Evolutionary conservation across 2,888 invertebrate species (phyloP).

Genomic region (Arrhopalites spinosus): DNA sequence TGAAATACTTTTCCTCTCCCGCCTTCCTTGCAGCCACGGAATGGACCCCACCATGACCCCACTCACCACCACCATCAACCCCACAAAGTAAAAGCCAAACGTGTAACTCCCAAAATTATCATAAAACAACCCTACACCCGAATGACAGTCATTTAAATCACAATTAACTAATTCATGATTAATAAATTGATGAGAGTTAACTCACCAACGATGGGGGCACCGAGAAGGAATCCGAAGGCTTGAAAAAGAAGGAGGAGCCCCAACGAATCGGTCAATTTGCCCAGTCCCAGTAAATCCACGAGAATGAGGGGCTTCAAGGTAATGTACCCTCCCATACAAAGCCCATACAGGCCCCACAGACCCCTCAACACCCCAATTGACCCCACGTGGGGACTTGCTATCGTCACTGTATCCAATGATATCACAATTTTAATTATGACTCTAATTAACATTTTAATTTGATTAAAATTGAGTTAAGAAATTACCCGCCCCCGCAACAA

Average conservation of each 20-base stretch:
- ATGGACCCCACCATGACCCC: too few species aligned
- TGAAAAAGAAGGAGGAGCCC: not conserved
- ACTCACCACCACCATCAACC: too few species aligned
- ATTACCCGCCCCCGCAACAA: not conserved
- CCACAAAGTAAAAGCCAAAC: too few species aligned
- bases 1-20: too few species aligned
- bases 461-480: not conserved
- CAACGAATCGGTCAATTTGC: not conserved
- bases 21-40: too few species aligned
- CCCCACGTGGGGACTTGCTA: not conserved
- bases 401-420: not conserved
- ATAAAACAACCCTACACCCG: too few species aligned
- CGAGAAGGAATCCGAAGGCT: not conserved
- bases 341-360: not conserved
- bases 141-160: too few species aligned
- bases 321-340: not conserved
- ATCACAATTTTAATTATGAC: not conserved
- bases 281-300: not conserved
- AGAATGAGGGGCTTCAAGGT: not conserved
- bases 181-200: too few species aligned
- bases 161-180: too few species aligned
- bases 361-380: not conserved
- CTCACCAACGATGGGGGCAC: not conserved
- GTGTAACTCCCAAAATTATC: too few species aligned
- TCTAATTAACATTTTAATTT: not conserved